Evolutionary conservation across 2,888 invertebrate genomes (phyloP).

Genomic region (Periphyllus acericola): DNA sequence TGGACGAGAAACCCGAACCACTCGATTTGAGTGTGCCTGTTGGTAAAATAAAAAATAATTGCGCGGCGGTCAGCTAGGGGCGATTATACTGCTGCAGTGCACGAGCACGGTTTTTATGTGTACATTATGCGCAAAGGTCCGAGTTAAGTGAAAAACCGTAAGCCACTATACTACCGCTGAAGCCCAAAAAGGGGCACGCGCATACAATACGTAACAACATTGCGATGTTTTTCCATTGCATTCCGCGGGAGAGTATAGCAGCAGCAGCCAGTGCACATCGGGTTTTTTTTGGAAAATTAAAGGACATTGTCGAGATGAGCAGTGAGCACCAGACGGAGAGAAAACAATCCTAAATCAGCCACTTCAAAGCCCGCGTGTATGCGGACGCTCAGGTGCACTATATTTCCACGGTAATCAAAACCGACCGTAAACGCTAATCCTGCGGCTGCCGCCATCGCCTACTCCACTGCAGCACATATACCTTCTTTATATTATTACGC

Average conservation of each 20-base stretch:
- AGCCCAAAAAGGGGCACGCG: not conserved
- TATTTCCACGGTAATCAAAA: slow-evolving; percentile 59
- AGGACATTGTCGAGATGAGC: slow-evolving; percentile 8
- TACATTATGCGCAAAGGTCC: slow-evolving; percentile 40
- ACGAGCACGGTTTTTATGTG: slow-evolving; percentile 11
- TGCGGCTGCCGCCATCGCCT: not conserved
- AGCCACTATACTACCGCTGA: not conserved
- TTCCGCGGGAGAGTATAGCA: not conserved
- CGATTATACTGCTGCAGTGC: slow-evolving; percentile 11
- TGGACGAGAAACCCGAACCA: not conserved
- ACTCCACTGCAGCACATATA: no score
- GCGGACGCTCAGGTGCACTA: slow-evolving; percentile 40
- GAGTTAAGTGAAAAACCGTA: slow-evolving; percentile 42
- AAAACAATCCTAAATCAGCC: slow-evolving; percentile 28
- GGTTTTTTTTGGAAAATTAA: slow-evolving; percentile 34
- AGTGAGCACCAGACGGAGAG: not conserved
- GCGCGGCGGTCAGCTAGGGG: slow-evolving; percentile 15
- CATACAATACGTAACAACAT: not conserved
- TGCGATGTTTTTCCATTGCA: not conserved
- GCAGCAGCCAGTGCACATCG: not conserved
- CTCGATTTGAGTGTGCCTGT: slow-evolving; percentile 21
- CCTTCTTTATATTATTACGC: not conserved
- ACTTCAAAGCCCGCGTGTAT: slow-evolving; percentile 34
- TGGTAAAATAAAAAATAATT: slow-evolving; percentile 50
- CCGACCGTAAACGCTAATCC: slow-evolving; percentile 59